Conservation (phyloP, 1,140 invertebrate species). For the Tetramorium simillimum region DNA sequence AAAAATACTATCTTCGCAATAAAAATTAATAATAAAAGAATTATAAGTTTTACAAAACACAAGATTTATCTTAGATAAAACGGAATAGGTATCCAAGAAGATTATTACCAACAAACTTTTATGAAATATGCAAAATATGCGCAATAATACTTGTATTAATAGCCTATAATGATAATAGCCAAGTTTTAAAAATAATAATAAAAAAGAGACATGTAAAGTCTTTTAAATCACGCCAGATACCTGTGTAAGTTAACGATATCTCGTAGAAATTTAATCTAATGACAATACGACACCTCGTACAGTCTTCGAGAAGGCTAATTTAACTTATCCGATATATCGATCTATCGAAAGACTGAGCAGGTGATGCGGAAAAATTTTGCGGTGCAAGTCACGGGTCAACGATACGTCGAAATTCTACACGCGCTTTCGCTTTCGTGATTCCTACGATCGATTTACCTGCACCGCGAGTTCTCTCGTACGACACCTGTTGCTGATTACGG, state of each 20-base stretch:
- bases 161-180: neutral
- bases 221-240: neutral
- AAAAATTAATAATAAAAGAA: neutral
- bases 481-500: conserved; percentile 68
- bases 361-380: neutral
- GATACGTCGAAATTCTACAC: neutral
- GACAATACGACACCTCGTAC: neutral
- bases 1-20: neutral
- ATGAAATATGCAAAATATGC: neutral
- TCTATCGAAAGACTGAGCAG: neutral
- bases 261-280: neutral
- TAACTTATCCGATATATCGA: neutral
- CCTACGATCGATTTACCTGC: conserved; percentile 49
- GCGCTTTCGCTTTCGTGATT: neutral
- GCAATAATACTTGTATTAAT: neutral
- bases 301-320: neutral
- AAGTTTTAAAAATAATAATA: neutral
- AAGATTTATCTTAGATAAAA: neutral
- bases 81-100: neutral
- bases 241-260: neutral
- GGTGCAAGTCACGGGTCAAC: neutral
- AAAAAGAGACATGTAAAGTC: neutral
- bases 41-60: neutral
- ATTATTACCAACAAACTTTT: neutral
- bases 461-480: neutral